Percentiles rank a stretch among this genome's conserved stretches.
These are phyloP conservation scores for Brachionus paranguensis DNA, from an alignment of 1,140 invertebrate genomes.

Conservation along the genomic window DNA sequence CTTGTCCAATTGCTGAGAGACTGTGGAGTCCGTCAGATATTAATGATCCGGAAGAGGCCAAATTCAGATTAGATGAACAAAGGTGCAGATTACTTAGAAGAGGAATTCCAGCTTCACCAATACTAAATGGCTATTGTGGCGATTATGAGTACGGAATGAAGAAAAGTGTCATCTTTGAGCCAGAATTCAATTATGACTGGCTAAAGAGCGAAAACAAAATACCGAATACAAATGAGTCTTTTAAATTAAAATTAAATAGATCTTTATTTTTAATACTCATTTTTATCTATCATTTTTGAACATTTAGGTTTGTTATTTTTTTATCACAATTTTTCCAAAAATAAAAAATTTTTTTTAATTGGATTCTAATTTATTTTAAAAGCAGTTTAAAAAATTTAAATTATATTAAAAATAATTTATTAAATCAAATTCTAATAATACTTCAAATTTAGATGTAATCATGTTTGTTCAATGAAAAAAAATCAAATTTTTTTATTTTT, in stretches of 20 bases:
- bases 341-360: no score
- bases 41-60: constrained; percentile 40
- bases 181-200: constrained; percentile 39
- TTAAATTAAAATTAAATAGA: neutral
- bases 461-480: no score
- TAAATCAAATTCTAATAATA: no score
- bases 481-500: no score
- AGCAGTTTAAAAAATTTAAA: no score
- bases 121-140: constrained; percentile 52
- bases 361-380: no score
- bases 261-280: neutral
- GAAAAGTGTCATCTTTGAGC: constrained; percentile 39
- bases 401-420: no score
- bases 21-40: constrained; percentile 43
- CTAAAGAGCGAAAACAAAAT: neutral
- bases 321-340: neutral
- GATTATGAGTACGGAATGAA: constrained; percentile 47
- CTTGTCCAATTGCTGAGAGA: constrained; percentile 46
- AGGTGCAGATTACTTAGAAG: constrained; percentile 70
- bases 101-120: constrained; percentile 49
- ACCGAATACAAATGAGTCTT: neutral
- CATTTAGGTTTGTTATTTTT: neutral
- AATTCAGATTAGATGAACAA: constrained; percentile 64
- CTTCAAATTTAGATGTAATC: no score
- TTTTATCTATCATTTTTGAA: neutral